Percentiles rank a stretch among this genome's conserved stretches.
phyloP scores from a whole-genome alignment of 2,888 invertebrate genomes.

The Leptogaster cylindrica region DNA sequence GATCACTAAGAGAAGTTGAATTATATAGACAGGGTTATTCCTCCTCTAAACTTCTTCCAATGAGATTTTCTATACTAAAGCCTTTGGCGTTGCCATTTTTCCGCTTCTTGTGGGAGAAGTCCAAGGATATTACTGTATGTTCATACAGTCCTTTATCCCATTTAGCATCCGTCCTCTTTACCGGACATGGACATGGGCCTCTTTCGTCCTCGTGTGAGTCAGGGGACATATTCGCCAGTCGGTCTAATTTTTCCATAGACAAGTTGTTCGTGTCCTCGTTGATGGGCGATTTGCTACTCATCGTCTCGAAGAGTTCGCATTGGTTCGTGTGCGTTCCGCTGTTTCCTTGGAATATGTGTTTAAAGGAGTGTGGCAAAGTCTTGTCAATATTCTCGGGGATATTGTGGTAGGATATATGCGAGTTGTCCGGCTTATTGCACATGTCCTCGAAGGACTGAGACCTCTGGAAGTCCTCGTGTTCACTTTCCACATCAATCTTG shows the following conservation, averaged over 20 bases:
- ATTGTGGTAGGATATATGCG: neutral
- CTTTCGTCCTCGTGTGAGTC: slow-evolving; percentile 39
- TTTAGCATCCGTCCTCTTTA: neutral
- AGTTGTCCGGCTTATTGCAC: slow-evolving; percentile 35
- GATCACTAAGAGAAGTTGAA: too few relatives aligned
- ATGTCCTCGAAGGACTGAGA: slow-evolving; percentile 60
- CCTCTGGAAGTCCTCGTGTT: slow-evolving; percentile 59
- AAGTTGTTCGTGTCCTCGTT: slow-evolving; percentile 24
- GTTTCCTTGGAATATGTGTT: neutral
- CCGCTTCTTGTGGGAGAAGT: slow-evolving; percentile 54
- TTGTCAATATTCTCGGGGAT: neutral
- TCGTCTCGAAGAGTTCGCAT: slow-evolving; percentile 1
- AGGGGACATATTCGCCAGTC: slow-evolving; percentile 38
- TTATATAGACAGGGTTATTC: slow-evolving; percentile 45
- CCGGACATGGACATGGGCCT: neutral
- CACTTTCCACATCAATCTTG: slow-evolving; percentile 60
- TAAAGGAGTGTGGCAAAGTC: slow-evolving; percentile 3
- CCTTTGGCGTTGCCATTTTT: slow-evolving; percentile 58
- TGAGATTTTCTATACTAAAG: slow-evolving; percentile 62
- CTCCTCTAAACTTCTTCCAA: slow-evolving; percentile 56
- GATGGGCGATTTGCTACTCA: slow-evolving; percentile 1
- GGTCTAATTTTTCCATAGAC: slow-evolving; percentile 9
- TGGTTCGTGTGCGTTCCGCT: neutral
- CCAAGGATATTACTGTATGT: slow-evolving; percentile 52
- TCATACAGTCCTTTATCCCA: slow-evolving; percentile 47